These are phyloP conservation scores for Pseudorasbora parva DNA, from an alignment of 2,113 vertebrate species.

Conservation along the genomic window DNA sequence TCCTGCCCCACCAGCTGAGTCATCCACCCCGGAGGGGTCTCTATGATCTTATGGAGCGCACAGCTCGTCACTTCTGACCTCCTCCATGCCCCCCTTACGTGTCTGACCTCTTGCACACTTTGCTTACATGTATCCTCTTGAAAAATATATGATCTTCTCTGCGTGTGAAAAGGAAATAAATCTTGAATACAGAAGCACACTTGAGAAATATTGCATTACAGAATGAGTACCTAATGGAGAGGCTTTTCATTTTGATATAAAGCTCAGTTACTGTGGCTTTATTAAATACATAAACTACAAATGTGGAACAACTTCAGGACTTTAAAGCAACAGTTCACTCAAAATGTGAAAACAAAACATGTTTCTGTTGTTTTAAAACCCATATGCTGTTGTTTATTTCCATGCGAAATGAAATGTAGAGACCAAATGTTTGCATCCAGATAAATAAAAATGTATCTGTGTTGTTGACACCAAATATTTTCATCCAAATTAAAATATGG, in stretches of 20 bases:
- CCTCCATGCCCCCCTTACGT: background rate
- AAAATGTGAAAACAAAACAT: background rate
- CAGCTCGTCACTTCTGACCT: conserved; percentile 15
- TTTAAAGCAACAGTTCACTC: background rate
- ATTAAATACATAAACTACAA: background rate
- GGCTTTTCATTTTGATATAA: conserved; percentile 4
- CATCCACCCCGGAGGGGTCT: conserved; percentile 36
- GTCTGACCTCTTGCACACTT: conserved; percentile 21
- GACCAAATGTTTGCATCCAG: background rate
- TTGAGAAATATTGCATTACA: background rate
- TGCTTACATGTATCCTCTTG: conserved; percentile 25
- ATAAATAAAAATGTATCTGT: background rate
- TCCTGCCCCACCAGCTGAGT: conserved; percentile 32
- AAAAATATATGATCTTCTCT: conserved; percentile 19
- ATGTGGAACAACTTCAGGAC: background rate
- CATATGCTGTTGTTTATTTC: background rate
- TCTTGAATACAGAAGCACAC: background rate
- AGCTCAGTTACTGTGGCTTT: background rate
- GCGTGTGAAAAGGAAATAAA: background rate
- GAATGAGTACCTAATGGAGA: conserved; percentile 1
- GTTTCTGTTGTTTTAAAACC: background rate
- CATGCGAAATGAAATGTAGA: background rate
- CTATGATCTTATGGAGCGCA: conserved; percentile 41
- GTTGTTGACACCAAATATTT: background rate
- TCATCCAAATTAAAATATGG: background rate